A percentile compares a stretch with the other conserved stretches of the same genome.
Evolutionary conservation across 2,888 invertebrate genomes (phyloP).

Genomic region (Beris chalybata): DNA sequence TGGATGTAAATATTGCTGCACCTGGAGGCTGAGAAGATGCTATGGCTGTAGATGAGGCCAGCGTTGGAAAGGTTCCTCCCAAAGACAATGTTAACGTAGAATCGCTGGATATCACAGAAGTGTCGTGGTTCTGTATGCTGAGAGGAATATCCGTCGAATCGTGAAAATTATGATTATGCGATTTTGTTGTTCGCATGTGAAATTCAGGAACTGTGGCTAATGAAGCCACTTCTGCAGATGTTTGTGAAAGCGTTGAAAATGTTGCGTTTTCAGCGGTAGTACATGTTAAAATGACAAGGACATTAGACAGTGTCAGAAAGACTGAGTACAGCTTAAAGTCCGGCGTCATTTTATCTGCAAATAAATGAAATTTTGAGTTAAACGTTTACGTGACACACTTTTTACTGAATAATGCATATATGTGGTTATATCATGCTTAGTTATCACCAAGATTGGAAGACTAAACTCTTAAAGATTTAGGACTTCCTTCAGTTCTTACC

Average conservation of each 20-base stretch:
- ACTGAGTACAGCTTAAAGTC: not conserved
- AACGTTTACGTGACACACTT: not conserved
- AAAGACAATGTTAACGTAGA: conserved; percentile 13
- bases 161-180: not conserved
- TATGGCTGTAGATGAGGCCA: conserved; percentile 23
- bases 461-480: no score
- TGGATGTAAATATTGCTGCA: conserved; percentile 23
- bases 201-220: conserved; percentile 9
- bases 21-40: conserved; percentile 27
- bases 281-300: not conserved
- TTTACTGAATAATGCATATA: no score
- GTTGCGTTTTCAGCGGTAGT: conserved; percentile 10
- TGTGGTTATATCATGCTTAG: no score
- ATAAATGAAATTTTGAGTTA: not conserved
- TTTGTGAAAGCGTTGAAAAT: conserved; percentile 7
- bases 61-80: conserved; percentile 18
- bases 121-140: conserved; percentile 19
- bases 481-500: no score
- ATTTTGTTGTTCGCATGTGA: conserved; percentile 15
- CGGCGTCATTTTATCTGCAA: conserved; percentile 17
- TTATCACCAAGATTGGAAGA: conserved; percentile 11
- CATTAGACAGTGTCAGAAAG: conserved; percentile 1
- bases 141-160: conserved; percentile 13
- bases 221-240: conserved; percentile 14
- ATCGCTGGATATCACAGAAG: conserved; percentile 19